These are phyloP conservation scores for Entomyzon cyanotis DNA, from an alignment of 2,113 vertebrate genomes.

Conservation along the genomic window DNA sequence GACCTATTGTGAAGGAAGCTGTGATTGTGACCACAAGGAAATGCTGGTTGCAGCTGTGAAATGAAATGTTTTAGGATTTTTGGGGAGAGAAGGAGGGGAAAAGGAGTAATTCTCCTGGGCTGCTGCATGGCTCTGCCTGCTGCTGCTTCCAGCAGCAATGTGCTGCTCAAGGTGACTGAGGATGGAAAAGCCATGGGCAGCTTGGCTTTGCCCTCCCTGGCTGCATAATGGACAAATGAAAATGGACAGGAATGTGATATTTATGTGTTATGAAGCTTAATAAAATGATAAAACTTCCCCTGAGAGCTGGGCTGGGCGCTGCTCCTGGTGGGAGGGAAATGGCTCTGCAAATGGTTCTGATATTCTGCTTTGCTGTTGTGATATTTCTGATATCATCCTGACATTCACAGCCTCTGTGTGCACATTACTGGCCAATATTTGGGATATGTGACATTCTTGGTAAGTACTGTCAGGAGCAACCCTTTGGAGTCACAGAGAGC, in stretches of 20 bases:
- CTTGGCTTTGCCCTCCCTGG: neutral
- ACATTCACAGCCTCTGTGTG: neutral
- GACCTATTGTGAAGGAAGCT: neutral
- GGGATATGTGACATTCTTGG: conserved; percentile 39
- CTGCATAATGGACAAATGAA: neutral
- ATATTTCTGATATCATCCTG: neutral
- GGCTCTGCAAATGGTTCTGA: neutral
- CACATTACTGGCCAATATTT: conserved; percentile 33
- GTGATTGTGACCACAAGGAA: neutral
- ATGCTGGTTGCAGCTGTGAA: neutral
- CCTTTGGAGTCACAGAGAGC: neutral
- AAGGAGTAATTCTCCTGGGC: neutral
- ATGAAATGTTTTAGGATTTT: neutral
- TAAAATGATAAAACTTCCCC: no score
- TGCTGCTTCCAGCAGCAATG: neutral
- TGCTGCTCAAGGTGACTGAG: neutral
- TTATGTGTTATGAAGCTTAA: neutral
- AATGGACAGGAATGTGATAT: neutral
- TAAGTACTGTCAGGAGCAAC: conserved; percentile 26
- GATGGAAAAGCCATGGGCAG: neutral
- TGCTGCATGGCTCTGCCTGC: rapidly evolving
- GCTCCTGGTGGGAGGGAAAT: neutral
- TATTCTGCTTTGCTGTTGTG: neutral
- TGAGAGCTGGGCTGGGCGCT: neutral
- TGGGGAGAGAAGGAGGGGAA: neutral